Evolutionary conservation across 1,140 invertebrate genomes (phyloP), one percentile per base, ranked within the genome.

Genomic region (Calephelis virginiensis): DNA sequence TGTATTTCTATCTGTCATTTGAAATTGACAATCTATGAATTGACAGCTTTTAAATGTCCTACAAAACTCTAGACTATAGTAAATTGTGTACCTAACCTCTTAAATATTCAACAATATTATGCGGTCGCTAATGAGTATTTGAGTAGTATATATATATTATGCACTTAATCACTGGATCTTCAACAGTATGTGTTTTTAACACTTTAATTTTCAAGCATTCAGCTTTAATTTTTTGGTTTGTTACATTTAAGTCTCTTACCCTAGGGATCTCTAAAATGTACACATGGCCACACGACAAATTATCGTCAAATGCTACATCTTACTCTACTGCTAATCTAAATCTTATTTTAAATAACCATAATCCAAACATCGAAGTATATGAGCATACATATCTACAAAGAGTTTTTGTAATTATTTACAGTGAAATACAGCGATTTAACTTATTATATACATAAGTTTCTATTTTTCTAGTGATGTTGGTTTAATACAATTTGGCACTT

Each of bases 221-320:
- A 80, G 88, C 88, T 90, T 89, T 77, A 83, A 85, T 86, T 90
- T 89, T 90, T 90, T 90, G 88, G 88, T 85, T 90, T 85, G 78
- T 84, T 85, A 85, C 76, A 84, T 88, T 84, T 81, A 80, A 82
- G 72, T 79, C 74, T 77, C 78, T 85, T 82, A 80, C 64, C 61
- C 70, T 80, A 85, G 72, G 53, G 53, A 56, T 56, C 28, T 56
- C 28, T 79, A 81, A 86, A 88, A 80, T 84, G 81, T 85, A 85
- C 82, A 89, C 81, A 86, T 89, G 86, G 83, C 86, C 85, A 86
- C 83, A 76, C 76, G 72, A 81, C 75, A 84, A 76, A 71, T 78
- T 77, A 73, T 70, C 76, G 79, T 71, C 70, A 77, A 78, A 73
- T 74, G 67, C 78, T 80, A 79, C 69, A 61, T 69, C 64, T 78